phyloP scores from a whole-genome alignment of 2,113 vertebrate species.

The Xiphias gladius region DNA sequence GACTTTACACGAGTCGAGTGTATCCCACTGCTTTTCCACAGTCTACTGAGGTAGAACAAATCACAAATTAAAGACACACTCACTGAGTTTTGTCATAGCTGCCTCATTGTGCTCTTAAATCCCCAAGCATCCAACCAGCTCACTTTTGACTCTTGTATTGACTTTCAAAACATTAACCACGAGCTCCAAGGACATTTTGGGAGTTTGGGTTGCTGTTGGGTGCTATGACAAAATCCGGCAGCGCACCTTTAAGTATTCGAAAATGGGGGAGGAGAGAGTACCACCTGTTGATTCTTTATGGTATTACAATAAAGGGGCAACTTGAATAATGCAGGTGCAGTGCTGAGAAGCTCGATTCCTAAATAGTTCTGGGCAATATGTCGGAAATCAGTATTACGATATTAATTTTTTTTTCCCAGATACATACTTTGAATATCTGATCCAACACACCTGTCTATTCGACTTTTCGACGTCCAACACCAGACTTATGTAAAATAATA shows the following conservation, averaged over 20 bases:
- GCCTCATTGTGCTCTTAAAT: not conserved
- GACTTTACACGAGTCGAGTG: constrained; percentile 16
- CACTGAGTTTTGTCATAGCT: not conserved
- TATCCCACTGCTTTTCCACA: not conserved
- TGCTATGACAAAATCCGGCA: not conserved
- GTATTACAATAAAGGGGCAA: constrained; percentile 40
- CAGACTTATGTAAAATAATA: too few relatives aligned
- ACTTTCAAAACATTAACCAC: not conserved
- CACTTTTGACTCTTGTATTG: constrained; percentile 25
- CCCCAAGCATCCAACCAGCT: constrained; percentile 10
- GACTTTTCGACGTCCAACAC: too few relatives aligned
- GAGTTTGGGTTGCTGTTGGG: not conserved
- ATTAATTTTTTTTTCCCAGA: not conserved
- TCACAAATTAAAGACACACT: constrained; percentile 35
- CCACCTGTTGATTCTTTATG: constrained; percentile 66
- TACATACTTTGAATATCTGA: not conserved
- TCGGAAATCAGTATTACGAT: not conserved
- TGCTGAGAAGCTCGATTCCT: not conserved
- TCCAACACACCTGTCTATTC: too few relatives aligned
- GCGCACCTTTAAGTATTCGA: not conserved
- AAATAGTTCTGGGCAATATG: not conserved
- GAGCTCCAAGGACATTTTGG: constrained; percentile 6
- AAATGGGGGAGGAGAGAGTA: constrained; percentile 49
- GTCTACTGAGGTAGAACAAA: constrained; percentile 12
- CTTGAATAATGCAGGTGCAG: not conserved